Conservation (phyloP, 2,797 vertebrate genomes). For the Sparidentex hasta region DNA sequence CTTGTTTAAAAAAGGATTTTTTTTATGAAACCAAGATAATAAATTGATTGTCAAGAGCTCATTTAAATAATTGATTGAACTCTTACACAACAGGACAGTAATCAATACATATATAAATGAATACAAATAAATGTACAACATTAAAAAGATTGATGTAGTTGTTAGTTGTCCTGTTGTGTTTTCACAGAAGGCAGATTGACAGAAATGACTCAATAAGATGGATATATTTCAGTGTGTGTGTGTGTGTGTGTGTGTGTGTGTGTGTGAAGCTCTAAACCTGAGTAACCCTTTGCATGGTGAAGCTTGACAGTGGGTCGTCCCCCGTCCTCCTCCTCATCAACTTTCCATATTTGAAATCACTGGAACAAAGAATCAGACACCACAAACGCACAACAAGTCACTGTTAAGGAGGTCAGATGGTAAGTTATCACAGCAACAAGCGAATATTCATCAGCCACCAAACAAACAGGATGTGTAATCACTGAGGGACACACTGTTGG, state of each 20-base stretch:
- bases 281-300: slow-evolving; percentile 55
- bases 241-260: neutral
- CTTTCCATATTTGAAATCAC: slow-evolving; percentile 51
- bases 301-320: slow-evolving; percentile 28
- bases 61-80: no score
- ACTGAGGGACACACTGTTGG: neutral
- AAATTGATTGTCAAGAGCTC: no score
- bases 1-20: no score
- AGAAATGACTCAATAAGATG: slow-evolving; percentile 24
- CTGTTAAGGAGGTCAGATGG: slow-evolving; percentile 25
- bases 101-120: no score
- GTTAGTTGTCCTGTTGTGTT: no score
- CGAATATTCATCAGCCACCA: neutral
- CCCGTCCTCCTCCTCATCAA: neutral
- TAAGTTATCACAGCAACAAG: slow-evolving; percentile 49
- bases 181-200: no score
- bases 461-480: neutral
- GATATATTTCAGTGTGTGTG: neutral
- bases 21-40: no score
- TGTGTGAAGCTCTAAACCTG: slow-evolving; percentile 10
- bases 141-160: no score
- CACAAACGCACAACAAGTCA: neutral
- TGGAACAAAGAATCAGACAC: slow-evolving; percentile 13
- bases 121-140: no score
- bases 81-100: no score